Percentiles rank a stretch among this genome's conserved stretches.
phyloP scores from a whole-genome alignment of 2,113 vertebrate species.

The Bos javanicus region DNA sequence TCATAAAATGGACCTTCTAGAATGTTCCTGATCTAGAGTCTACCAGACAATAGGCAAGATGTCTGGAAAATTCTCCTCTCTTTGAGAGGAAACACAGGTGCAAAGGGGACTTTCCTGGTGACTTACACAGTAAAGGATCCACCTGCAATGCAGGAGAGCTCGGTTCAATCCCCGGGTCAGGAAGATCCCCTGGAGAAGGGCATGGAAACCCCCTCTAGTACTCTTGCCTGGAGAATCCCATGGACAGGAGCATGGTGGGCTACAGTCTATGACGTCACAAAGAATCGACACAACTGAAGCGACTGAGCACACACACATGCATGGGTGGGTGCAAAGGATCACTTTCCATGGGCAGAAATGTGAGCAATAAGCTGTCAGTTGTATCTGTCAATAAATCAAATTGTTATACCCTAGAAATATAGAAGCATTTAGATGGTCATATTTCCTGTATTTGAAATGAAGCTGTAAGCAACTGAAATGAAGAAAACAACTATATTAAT shows the following conservation, averaged over 20 bases:
- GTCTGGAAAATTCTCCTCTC: neutral
- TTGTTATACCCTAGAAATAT: neutral
- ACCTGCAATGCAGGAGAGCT: neutral
- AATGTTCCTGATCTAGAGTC: neutral
- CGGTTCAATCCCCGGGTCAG: neutral
- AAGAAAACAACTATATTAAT: neutral
- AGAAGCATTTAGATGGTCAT: neutral
- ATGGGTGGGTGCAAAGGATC: neutral
- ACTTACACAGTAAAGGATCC: neutral
- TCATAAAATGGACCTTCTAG: neutral
- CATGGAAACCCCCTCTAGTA: neutral
- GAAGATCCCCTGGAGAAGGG: neutral
- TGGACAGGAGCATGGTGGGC: neutral
- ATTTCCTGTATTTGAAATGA: neutral
- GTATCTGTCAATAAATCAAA: neutral
- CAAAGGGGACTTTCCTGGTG: neutral
- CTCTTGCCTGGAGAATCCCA: neutral
- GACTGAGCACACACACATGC: rapidly evolving
- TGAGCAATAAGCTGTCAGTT: neutral
- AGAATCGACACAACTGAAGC: neutral
- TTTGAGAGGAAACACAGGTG: neutral
- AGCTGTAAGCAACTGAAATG: neutral
- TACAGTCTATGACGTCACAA: neutral
- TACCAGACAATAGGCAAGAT: neutral
- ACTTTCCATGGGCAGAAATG: neutral